Base-by-base conservation (phyloP, 1,140 invertebrate species). In the Acyrthosiphon pisum region DNA sequence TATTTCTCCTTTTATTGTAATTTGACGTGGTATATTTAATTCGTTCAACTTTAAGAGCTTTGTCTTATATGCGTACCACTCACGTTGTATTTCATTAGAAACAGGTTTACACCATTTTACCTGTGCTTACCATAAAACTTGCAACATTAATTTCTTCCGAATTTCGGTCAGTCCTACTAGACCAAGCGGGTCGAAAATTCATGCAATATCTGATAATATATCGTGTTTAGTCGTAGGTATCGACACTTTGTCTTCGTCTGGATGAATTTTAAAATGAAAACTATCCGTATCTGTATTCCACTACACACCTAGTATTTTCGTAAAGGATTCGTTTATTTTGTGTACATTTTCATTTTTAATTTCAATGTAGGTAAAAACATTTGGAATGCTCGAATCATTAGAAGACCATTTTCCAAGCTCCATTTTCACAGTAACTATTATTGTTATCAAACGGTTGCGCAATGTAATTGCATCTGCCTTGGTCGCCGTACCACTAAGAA, bases 71-170 rank as follows among this genome's bases (percentile, higher is more conserved):
- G 1, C 84, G 7, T 48, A 8, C 84, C 84, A 87, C 2, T 87
- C 22, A 20, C 22, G 22, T 53, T 53, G 0, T 23, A 23, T 87
- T 48, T 46, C 44, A 30, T 44, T 68, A 6, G 90, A 18, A 22
- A 91, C 41, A 76, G 60, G 37, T 37, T 81, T 37, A 81, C 56
- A 50, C 60, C 90, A 91, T 30, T 81, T 37, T 35, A 76, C 9
- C 14, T 81, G 90, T 9, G 37, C 22, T 14, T 91, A 35, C 68
- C 60, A 91, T n/a, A 91, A 2, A 23, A 44, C 20, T 76, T 81
- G 90, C 26, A 91, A 11, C 50, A 91, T 46, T 46, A 91, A 76
- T 91, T 91, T 91, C 35, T 22, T 68, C 0, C 76, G 90, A n/a
- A 76, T 44, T 60, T 83, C 56, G 22, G 83, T 26, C 41, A 68